Percentiles rank a stretch among this genome's conserved stretches.
Conservation (phyloP, 1,140 invertebrate species). For the Leptinotarsa defecta region DNA sequence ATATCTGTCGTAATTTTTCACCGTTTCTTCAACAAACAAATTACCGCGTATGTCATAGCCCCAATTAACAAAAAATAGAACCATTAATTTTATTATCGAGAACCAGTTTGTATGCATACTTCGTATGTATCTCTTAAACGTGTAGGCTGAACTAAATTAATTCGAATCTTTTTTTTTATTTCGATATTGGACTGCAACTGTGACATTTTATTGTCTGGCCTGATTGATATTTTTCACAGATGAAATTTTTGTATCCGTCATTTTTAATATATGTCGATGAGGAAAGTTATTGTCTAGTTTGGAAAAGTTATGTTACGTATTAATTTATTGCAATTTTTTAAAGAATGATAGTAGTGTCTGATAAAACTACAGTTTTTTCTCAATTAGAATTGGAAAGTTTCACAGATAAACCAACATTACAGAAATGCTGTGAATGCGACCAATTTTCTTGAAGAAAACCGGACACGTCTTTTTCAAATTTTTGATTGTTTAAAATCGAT, state of each 20-base stretch:
- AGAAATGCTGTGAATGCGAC: too few species aligned
- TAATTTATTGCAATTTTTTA: too few species aligned
- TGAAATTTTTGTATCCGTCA: background rate
- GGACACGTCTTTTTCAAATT: too few species aligned
- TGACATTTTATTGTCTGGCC: conserved; percentile 1
- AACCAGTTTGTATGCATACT: background rate
- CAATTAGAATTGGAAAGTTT: too few species aligned
- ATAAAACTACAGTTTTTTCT: too few species aligned
- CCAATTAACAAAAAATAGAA: conserved; percentile 4
- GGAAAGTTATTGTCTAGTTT: background rate
- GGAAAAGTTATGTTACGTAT: background rate
- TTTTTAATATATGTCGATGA: background rate
- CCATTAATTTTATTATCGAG: conserved; percentile 5
- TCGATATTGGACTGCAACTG: background rate
- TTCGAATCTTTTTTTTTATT: background rate
- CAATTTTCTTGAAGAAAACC: too few species aligned
- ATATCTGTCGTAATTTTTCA: conserved; percentile 1
- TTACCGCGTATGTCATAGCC: background rate
- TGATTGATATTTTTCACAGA: conserved; percentile 4
- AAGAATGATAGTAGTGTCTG: too few species aligned
- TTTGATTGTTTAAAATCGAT: too few species aligned
- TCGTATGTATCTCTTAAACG: background rate
- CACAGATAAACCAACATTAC: too few species aligned
- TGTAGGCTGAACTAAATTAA: background rate
- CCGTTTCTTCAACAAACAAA: background rate